A percentile compares a stretch with the other conserved stretches of the same genome.
Evolutionary conservation across 2,888 invertebrate genomes (phyloP).

Genomic region (Glaucopsyche alexis): DNA sequence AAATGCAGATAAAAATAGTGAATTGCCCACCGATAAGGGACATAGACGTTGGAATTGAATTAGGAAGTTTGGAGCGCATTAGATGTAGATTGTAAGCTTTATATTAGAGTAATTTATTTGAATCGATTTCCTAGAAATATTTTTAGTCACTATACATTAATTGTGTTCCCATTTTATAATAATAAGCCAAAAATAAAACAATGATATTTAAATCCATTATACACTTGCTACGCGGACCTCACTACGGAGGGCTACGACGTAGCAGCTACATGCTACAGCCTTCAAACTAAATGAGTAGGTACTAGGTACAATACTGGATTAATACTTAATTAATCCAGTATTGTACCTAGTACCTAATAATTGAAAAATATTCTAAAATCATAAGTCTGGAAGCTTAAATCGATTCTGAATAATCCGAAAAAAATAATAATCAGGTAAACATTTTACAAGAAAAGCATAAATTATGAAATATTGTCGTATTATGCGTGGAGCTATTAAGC

Average conservation of each 20-base stretch:
- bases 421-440: not conserved
- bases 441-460: not conserved
- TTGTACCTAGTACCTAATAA: too few relatives aligned
- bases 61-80: too few relatives aligned
- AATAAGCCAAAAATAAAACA: not conserved
- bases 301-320: not conserved
- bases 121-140: too few relatives aligned
- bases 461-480: constrained; percentile 8
- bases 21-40: too few relatives aligned
- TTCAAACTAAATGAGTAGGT: not conserved
- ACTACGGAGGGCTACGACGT: not conserved
- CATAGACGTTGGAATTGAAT: too few relatives aligned
- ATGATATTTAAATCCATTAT: not conserved
- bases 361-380: too few relatives aligned
- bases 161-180: too few relatives aligned
- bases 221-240: not conserved
- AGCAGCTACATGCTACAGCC: not conserved
- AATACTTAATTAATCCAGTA: too few relatives aligned
- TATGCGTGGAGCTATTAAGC: constrained; percentile 28
- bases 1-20: too few relatives aligned
- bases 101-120: too few relatives aligned
- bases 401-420: not conserved
- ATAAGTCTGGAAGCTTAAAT: not conserved
- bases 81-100: too few relatives aligned
- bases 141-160: too few relatives aligned